Base-by-base conservation (phyloP, 2,888 invertebrate species). In the Magallana nippona region DNA sequence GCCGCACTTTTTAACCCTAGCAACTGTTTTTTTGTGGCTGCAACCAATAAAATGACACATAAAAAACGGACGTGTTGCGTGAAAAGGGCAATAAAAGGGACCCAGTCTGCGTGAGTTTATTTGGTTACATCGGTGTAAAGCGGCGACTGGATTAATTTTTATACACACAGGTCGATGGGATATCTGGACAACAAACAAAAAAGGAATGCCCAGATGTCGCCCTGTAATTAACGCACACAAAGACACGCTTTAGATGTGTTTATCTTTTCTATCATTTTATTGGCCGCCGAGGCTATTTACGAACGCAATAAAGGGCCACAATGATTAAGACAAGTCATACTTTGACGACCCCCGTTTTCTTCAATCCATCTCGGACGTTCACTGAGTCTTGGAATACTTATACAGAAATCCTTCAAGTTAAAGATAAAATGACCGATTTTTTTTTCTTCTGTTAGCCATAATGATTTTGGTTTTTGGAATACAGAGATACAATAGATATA, bases 101-200 rank as follows among this genome's bases (percentile, higher is more conserved):
- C 8, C 8, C 60, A 60, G 8, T n/a, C 15, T 60, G 60, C 15
- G 60, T 60, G 15, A 60, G n/a, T 60, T n/a, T 60, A 60, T 60
- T 60, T n/a, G 17, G 60, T 60, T 60, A 8, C 8, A n/a, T 60
- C 60, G 60, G 15, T n/a, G 60, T n/a, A 60, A 17, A n/a, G n/a
- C 17, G n/a, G 60, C 17, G 8, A 60, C n/a, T n/a, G 8, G 60
- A 60, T 71, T 71, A 22, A 44, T 62, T 62, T 71, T 71, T 71
- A 71, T 71, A 19, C 32, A 11, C 71, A 71, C 71, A 71, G 71
- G 71, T 71, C 71, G 27, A 71, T 71, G 71, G 32, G 19, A 71
- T 71, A 22, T 71, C 32, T 71, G 71, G 27, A 71, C 71, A 71
- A 15, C 27, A 15, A 71, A 71, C 71, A 71, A 71, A 71, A 44